phyloP scores from a whole-genome alignment of 2,113 vertebrate genomes.

The Psammodynastes pulverulentus region DNA sequence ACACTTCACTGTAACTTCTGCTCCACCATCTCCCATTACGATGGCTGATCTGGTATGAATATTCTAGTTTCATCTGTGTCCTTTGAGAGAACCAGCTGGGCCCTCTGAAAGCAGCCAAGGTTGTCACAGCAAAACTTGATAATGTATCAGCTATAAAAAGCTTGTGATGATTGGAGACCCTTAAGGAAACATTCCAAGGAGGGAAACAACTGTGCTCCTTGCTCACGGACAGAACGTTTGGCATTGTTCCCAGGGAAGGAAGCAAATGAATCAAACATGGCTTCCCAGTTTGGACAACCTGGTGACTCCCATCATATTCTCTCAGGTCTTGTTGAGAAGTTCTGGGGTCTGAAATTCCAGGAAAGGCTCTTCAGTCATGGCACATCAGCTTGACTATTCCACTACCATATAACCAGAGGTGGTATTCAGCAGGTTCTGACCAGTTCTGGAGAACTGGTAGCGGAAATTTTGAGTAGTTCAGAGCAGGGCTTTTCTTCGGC shows the following conservation, averaged over 20 bases:
- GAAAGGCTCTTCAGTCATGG: too few relatives aligned
- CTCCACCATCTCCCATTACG: constrained; percentile 33
- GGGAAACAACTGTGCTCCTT: constrained; percentile 42
- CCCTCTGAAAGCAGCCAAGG: constrained; percentile 37
- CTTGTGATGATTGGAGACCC: constrained; percentile 45
- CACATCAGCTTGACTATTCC: background rate
- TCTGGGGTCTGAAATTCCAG: background rate
- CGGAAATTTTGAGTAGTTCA: too few relatives aligned
- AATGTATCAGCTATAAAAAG: constrained; percentile 45
- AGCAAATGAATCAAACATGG: background rate
- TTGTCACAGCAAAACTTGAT: constrained; percentile 41
- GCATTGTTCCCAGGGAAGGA: constrained; percentile 30
- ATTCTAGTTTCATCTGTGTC: constrained; percentile 44
- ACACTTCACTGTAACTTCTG: constrained; percentile 18
- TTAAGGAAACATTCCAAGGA: constrained; percentile 50
- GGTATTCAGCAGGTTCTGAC: too few relatives aligned
- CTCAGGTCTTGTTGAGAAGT: background rate
- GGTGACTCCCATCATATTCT: background rate
- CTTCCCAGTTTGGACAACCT: background rate
- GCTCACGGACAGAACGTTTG: constrained; percentile 32
- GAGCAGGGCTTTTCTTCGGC: too few relatives aligned
- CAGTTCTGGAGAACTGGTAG: too few relatives aligned
- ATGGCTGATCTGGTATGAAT: constrained; percentile 49
- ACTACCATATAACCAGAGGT: too few relatives aligned
- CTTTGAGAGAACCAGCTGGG: constrained; percentile 49